Conservation (phyloP, 2,888 invertebrate genomes). For the Noctuana brunneofusca region DNA sequence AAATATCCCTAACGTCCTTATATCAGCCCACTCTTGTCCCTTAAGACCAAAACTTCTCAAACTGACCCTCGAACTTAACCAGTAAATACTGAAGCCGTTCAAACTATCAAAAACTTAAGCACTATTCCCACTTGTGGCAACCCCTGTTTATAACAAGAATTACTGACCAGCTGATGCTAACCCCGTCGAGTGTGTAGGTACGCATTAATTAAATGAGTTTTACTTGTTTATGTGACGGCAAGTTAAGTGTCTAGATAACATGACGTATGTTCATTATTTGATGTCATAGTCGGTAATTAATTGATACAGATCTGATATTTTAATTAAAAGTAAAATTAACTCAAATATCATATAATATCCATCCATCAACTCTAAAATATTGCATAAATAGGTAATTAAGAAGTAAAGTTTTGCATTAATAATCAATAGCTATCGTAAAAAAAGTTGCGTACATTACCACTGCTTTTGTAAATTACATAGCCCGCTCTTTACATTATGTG, state of each 20-base stretch:
- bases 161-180: conserved; percentile 55
- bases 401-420: no score
- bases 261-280: conserved; percentile 19
- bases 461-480: no score
- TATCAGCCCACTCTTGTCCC: conserved; percentile 51
- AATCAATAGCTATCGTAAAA: no score
- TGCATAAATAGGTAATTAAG: background rate
- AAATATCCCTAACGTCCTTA: conserved; percentile 39
- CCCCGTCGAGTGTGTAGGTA: conserved; percentile 46
- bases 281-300: conserved; percentile 6
- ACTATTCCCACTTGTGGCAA: conserved; percentile 68
- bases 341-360: background rate
- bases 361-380: background rate
- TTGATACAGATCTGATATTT: conserved; percentile 8
- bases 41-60: conserved; percentile 59
- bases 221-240: conserved; percentile 20
- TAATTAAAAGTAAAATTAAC: background rate
- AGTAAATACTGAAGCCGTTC: conserved; percentile 79
- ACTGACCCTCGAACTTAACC: conserved; percentile 77
- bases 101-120: conserved; percentile 81
- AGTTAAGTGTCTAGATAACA: conserved; percentile 19
- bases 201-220: conserved; percentile 53
- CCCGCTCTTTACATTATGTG: no score
- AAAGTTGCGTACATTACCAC: no score
- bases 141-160: conserved; percentile 62